Evolutionary conservation across 2,888 invertebrate species (phyloP).

Genomic region (Calameuta idolon): DNA sequence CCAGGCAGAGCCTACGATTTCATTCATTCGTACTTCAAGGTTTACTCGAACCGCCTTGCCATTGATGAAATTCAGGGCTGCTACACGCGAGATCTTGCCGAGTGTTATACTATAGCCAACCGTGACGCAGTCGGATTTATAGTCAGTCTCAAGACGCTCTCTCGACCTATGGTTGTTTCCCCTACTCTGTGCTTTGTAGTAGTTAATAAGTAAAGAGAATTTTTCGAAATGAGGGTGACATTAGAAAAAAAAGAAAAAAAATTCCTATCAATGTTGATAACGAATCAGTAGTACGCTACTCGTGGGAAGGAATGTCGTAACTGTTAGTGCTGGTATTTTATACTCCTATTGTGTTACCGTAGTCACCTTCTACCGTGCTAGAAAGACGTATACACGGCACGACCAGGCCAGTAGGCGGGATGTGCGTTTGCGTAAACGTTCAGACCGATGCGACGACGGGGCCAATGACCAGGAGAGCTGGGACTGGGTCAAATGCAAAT

Average conservation of each 20-base stretch:
- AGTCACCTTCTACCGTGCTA: not conserved
- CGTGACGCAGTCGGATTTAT: not conserved
- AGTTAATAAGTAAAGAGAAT: not conserved
- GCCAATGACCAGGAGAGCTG: slow-evolving; percentile 8
- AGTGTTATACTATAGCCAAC: not conserved
- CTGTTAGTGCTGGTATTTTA: not conserved
- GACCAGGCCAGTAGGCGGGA: not conserved
- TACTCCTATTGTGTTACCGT: not conserved
- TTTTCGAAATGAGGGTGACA: not conserved
- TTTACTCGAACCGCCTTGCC: not conserved
- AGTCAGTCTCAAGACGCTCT: not conserved
- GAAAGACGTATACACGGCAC: not conserved
- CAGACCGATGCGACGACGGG: slow-evolving; percentile 3
- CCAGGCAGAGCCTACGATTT: not conserved
- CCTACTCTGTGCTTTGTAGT: not conserved
- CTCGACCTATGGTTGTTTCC: not conserved
- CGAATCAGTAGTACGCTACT: not conserved
- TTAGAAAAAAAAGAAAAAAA: not conserved
- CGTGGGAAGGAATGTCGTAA: not conserved
- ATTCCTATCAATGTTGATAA: not conserved
- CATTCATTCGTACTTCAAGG: not conserved
- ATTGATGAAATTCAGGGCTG: not conserved
- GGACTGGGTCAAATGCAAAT: slow-evolving; percentile 16
- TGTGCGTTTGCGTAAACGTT: slow-evolving; percentile 11
- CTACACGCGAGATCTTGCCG: not conserved